Percentiles rank a stretch among this genome's conserved stretches.
Conservation (phyloP, 2,797 vertebrate species). For the Synanceia verrucosa region DNA sequence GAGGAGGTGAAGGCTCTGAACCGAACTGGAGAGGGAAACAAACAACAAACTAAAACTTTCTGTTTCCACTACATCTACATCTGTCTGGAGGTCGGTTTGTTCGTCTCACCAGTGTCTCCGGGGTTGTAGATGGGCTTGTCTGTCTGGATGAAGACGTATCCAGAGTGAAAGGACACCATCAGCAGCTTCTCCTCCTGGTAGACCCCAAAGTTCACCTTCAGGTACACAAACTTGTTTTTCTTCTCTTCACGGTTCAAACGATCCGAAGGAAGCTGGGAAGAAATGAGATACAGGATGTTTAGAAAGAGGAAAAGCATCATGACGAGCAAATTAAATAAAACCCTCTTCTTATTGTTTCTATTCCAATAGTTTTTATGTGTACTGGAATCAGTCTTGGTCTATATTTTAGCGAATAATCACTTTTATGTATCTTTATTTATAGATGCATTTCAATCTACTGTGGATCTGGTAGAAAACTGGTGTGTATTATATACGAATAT, state of each 20-base stretch:
- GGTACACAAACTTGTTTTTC: conserved; percentile 64
- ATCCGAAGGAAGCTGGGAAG: conserved; percentile 64
- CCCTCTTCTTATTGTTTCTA: too few species aligned
- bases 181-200: conserved; percentile 33
- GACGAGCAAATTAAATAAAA: too few species aligned
- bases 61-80: neutral
- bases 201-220: conserved; percentile 59
- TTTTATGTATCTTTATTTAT: too few species aligned
- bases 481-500: too few species aligned
- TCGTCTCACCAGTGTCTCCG: conserved; percentile 73
- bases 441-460: too few species aligned
- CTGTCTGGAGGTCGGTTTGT: too few species aligned
- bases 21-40: conserved; percentile 51
- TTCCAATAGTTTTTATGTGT: too few species aligned
- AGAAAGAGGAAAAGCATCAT: neutral
- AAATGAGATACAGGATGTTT: neutral
- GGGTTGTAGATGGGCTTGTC: conserved; percentile 85
- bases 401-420: too few species aligned
- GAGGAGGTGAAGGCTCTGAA: conserved; percentile 75
- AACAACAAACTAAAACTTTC: neutral
- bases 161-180: conserved; percentile 76
- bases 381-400: too few species aligned
- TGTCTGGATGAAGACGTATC: conserved; percentile 84
- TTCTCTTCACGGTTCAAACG: conserved; percentile 44
- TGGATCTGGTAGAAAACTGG: too few species aligned